Evolutionary conservation across 2,113 vertebrate genomes (phyloP), one percentile per base, ranked within the genome.

Genomic region (Rhinolophus sinicus): DNA sequence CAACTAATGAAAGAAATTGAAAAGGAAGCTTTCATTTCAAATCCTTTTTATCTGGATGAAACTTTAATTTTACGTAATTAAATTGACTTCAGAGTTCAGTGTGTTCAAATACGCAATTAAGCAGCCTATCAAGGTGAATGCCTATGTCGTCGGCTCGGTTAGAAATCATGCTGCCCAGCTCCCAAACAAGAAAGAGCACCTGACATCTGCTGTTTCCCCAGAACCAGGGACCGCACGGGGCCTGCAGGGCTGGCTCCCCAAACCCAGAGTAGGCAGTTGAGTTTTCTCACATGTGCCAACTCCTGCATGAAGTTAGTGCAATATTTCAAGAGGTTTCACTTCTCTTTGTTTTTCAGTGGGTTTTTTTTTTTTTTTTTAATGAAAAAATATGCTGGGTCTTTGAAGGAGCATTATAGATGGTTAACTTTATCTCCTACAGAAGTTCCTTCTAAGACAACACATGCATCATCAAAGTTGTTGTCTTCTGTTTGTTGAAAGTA

Each of bases 51-150:
- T 98, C 97, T 97, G 92, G 96, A 65, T 95, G 97, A 96, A 98
- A 97, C 83, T 92, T 98, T 93, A 97, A 97, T 98, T 98, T 98
- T 97, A 95, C 96, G 88, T 97, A 97, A 97, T 98, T 97, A 98
- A 97, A 97, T 82, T 95, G 95, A 94, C 93, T 97, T 97, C 96
- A 97, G 58, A 96, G 96, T 98, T 98, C 94, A 98, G 94, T 97
- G 95, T 96, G 93, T 95, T 97, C 97, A 98, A 96, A 95, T 96
- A 95, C 81, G 80, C 92, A 97, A 96, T 98, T 97, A 97, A 47
- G 91, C 21, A 86, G 84, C 30, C 50, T 81, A 97, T 76, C 35
- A 75, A 97, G 92, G 97, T 97, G 97, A 96, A 95, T 64, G 94
- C 14, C 35, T 90, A 60, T 95, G 82, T 52, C 96, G 93, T 94